Conservation (phyloP, 2,113 vertebrate genomes). For the human region DNA sequence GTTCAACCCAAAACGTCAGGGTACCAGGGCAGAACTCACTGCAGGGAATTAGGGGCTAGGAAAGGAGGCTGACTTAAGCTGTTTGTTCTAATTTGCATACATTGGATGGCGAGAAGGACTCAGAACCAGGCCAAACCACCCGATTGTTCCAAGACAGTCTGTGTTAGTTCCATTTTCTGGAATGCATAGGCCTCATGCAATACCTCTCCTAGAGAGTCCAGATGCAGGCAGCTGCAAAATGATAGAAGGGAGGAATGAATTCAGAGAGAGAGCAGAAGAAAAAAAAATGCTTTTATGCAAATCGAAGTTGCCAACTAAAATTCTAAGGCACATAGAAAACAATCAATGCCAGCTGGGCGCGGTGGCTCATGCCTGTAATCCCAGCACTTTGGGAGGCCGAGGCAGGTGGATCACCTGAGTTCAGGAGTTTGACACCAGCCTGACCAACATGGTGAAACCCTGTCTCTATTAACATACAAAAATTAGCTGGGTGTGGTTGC, state of each 20-base stretch:
- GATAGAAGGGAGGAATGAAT: neutral
- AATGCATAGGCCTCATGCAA: neutral
- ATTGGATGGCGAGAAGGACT: neutral
- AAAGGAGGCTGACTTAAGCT: too few relatives aligned
- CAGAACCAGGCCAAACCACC: neutral
- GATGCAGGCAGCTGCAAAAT: neutral
- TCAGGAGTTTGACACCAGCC: too few relatives aligned
- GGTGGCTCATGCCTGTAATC: too few relatives aligned
- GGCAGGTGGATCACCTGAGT: too few relatives aligned
- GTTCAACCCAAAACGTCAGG: neutral
- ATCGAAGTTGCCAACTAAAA: neutral
- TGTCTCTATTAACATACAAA: too few relatives aligned
- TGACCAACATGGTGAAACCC: too few relatives aligned
- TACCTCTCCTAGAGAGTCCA: neutral
- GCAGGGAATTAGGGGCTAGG: neutral
- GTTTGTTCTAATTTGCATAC: neutral
- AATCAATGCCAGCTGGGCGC: neutral
- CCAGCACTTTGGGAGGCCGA: too few relatives aligned
- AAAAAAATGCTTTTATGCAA: neutral
- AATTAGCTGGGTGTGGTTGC: too few relatives aligned
- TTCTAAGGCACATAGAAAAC: neutral
- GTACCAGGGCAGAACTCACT: neutral
- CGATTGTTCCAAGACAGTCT: neutral
- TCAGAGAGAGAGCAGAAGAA: neutral
- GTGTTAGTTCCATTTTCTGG: neutral